Percentiles rank a stretch among this genome's conserved stretches.
Conservation (phyloP, 2,113 vertebrate species). For the Bambusicola thoracicus region DNA sequence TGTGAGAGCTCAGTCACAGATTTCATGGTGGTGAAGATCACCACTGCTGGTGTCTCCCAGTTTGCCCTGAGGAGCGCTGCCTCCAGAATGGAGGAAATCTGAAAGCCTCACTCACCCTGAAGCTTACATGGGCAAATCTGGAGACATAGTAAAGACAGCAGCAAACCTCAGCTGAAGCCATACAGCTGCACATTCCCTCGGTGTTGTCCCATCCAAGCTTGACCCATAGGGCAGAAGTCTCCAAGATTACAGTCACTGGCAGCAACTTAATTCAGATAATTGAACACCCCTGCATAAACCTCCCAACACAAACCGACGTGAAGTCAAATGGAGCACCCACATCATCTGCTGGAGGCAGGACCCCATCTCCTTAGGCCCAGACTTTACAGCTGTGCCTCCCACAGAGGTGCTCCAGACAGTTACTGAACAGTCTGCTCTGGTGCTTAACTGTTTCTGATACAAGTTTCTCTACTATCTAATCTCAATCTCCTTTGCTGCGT, state of each 20-base stretch:
- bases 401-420: neutral
- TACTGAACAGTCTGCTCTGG: neutral
- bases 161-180: neutral
- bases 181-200: neutral
- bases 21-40: slow-evolving; percentile 43
- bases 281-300: slow-evolving; percentile 22
- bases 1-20: slow-evolving; percentile 18
- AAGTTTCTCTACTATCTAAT: neutral
- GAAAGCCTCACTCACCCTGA: slow-evolving; percentile 15
- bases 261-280: neutral
- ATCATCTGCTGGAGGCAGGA: neutral
- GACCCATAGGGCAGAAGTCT: neutral
- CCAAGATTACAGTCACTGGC: neutral
- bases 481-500: neutral
- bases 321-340: neutral
- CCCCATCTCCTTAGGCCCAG: neutral
- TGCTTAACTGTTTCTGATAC: neutral
- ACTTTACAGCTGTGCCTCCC: slow-evolving; percentile 8
- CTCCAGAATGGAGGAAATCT: slow-evolving; percentile 53
- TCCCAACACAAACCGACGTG: neutral
- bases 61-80: slow-evolving; percentile 46
- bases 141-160: neutral
- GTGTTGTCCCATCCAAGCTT: neutral
- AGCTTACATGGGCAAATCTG: neutral
- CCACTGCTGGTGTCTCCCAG: slow-evolving; percentile 52